Percentiles rank a stretch among this genome's conserved stretches.
These are phyloP conservation scores for Karalla daura DNA, from an alignment of 2,797 vertebrate species.

Conservation along the genomic window DNA sequence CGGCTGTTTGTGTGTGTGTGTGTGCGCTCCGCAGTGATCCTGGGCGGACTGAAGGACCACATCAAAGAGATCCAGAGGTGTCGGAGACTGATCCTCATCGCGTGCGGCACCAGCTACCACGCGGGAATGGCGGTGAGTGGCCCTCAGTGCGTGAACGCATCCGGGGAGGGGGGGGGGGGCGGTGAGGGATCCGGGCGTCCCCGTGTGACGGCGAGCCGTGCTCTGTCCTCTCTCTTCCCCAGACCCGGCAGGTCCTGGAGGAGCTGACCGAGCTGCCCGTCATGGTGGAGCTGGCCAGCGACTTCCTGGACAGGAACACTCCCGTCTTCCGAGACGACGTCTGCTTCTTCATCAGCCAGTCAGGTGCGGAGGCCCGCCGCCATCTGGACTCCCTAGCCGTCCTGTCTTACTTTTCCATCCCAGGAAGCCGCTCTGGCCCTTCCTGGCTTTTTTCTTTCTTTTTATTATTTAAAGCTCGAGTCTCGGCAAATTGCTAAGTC, in stretches of 20 bases:
- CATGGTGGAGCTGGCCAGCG: constrained; percentile 98
- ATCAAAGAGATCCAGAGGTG: constrained; percentile 99
- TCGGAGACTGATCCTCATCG: constrained; percentile 95
- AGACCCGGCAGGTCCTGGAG: constrained; percentile 97
- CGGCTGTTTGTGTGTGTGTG: too few relatives aligned
- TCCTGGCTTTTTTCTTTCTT: constrained; percentile 3
- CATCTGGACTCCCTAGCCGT: constrained; percentile 45
- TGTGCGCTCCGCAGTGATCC: constrained; percentile 85
- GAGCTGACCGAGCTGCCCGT: constrained; percentile 97
- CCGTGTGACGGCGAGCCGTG: constrained; percentile 33
- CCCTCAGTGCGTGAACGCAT: too few relatives aligned
- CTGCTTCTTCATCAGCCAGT: constrained; percentile 99
- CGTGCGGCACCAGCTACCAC: constrained; percentile 97
- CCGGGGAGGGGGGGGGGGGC: too few relatives aligned
- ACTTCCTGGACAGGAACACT: constrained; percentile 98
- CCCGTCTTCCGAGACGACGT: constrained; percentile 98
- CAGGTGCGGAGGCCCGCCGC: constrained; percentile 82
- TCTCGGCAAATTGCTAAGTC: background rate
- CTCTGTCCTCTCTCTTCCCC: constrained; percentile 33
- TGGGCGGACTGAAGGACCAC: constrained; percentile 97
- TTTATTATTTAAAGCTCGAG: too few relatives aligned
- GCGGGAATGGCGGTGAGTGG: constrained; percentile 90
- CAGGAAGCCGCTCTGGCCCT: background rate
- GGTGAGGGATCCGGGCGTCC: too few relatives aligned
- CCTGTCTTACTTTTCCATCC: constrained; percentile 30